phyloP scores from a whole-genome alignment of 2,797 vertebrate species.

The Eurystomus glaucurus region DNA sequence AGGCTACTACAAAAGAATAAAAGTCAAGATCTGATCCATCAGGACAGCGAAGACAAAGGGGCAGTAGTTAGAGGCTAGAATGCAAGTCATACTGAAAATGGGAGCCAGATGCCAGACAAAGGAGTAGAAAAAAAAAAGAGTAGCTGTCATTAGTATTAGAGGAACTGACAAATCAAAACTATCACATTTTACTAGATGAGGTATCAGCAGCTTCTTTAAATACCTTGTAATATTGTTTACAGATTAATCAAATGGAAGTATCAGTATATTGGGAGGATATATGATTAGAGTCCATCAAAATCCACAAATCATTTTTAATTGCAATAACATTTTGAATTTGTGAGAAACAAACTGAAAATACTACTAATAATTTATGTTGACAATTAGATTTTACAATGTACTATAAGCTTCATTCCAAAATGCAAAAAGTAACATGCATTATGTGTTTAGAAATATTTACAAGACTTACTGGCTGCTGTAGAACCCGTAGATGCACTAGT shows the following conservation, averaged over 20 bases:
- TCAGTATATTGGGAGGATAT: not conserved
- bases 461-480: not conserved
- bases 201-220: not conserved
- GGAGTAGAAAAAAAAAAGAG: not conserved
- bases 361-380: not conserved
- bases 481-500: not conserved
- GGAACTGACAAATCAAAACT: not conserved
- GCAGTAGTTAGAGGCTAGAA: not conserved
- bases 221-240: not conserved
- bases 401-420: not conserved
- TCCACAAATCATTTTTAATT: not conserved
- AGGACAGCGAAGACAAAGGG: not conserved
- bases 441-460: not conserved
- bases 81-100: not conserved
- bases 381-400: not conserved
- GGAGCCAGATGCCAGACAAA: not conserved
- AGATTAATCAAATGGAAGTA: not conserved
- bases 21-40: not conserved
- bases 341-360: not conserved
- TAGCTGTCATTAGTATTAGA: not conserved
- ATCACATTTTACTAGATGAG: not conserved
- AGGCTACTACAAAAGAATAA: not conserved
- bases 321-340: not conserved
- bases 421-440: not conserved
- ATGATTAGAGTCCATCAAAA: not conserved